phyloP scores from a whole-genome alignment of 2,888 invertebrate species.

The Pristionchus maxplancki region DNA sequence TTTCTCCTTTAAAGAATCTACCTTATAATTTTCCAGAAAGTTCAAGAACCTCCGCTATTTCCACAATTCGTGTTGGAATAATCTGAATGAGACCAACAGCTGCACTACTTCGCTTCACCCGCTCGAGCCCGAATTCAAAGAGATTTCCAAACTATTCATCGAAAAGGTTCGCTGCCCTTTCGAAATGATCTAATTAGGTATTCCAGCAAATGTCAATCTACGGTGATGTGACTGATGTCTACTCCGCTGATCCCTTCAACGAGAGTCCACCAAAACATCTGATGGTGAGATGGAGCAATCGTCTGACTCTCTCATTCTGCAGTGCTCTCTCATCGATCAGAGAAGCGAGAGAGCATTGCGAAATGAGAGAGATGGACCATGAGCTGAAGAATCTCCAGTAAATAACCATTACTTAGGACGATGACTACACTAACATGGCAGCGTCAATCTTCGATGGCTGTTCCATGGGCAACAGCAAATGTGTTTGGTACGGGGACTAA shows the following conservation, averaged over 20 bases:
- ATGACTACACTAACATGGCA: not conserved
- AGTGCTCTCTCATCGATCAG: not conserved
- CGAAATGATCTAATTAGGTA: no score
- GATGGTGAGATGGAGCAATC: not conserved
- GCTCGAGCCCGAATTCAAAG: conserved; percentile 85
- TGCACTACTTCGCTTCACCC: conserved; percentile 86
- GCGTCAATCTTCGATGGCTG: not conserved
- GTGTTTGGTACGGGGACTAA: conserved; percentile 19
- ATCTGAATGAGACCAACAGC: conserved; percentile 84
- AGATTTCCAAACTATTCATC: conserved; percentile 86
- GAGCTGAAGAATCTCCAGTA: not conserved
- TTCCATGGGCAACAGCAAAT: not conserved
- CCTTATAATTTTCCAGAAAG: not conserved
- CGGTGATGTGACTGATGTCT: conserved; percentile 83
- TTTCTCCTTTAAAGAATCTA: not conserved
- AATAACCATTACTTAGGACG: not conserved
- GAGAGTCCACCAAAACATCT: conserved; percentile 84
- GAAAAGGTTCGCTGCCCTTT: conserved; percentile 84
- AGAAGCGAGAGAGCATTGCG: no score
- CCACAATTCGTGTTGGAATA: conserved; percentile 85
- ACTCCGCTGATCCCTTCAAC: conserved; percentile 94
- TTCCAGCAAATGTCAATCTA: conserved; percentile 61
- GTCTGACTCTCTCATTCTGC: not conserved
- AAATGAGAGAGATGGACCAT: not conserved
- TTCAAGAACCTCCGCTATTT: conserved; percentile 82